A percentile compares a stretch with the other conserved stretches of the same genome.
Conservation (phyloP, 2,797 vertebrate genomes). For the Poeciliopsis turneri region DNA sequence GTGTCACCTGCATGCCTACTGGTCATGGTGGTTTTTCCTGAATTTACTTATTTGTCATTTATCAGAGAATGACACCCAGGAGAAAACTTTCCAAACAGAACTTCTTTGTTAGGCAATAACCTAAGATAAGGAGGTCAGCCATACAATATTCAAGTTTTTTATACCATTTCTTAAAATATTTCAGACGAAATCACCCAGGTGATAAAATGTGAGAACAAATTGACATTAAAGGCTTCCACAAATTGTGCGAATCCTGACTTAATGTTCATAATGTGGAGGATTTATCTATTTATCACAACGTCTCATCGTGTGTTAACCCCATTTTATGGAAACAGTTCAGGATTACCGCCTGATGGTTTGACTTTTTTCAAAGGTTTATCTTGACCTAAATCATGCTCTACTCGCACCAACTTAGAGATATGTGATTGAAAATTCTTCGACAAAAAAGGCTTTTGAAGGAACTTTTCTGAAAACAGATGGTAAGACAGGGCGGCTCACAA, state of each 20-base stretch:
- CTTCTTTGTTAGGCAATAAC: not conserved
- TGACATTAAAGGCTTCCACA: not conserved
- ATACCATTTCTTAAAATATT: not conserved
- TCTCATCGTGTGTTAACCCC: not conserved
- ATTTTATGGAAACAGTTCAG: not conserved
- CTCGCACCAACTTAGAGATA: not conserved
- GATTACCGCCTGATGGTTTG: not conserved
- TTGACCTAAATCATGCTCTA: not conserved
- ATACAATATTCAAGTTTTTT: not conserved
- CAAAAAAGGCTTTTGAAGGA: not conserved
- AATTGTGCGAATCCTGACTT: not conserved
- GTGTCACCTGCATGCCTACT: conserved; percentile 51
- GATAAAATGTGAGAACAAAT: not conserved
- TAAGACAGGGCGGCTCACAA: not conserved
- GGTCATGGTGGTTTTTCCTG: conserved; percentile 65
- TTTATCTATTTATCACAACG: not conserved
- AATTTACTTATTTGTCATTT: conserved; percentile 26
- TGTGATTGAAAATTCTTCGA: not conserved
- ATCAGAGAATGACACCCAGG: not conserved
- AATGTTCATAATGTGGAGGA: not conserved
- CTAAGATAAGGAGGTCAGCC: not conserved
- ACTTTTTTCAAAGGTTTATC: not conserved
- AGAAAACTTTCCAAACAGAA: not conserved
- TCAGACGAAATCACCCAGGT: not conserved
- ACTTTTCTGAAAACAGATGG: not conserved